phyloP scores from a whole-genome alignment of 2,113 vertebrate species.

The Forbesichthys papilliferus region DNA sequence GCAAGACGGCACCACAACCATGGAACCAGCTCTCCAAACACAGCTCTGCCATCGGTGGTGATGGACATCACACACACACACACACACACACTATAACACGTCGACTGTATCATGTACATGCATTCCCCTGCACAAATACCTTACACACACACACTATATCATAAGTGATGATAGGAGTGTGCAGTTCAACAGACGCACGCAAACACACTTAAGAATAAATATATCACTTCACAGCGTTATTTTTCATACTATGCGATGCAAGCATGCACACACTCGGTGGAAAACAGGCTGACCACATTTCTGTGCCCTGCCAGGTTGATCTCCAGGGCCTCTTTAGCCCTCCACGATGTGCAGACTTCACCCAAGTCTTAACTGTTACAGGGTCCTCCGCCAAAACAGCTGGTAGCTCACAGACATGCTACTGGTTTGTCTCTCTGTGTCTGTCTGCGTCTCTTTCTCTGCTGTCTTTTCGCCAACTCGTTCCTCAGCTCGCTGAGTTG shows the following conservation, averaged over 20 bases:
- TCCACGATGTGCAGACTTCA: constrained; percentile 61
- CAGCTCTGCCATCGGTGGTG: constrained; percentile 32
- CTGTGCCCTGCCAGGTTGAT: constrained; percentile 37
- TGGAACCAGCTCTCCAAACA: constrained; percentile 56
- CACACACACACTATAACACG: constrained; percentile 18
- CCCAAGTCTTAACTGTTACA: constrained; percentile 61
- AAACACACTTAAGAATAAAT: neutral
- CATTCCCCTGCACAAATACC: neutral
- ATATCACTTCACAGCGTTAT: neutral
- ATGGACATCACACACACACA: constrained; percentile 56
- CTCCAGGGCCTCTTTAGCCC: constrained; percentile 55
- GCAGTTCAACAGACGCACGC: constrained; percentile 4
- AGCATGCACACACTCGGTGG: constrained; percentile 9
- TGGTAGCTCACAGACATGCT: constrained; percentile 31
- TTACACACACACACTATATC: neutral
- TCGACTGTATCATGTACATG: constrained; percentile 29
- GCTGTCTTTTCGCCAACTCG: neutral
- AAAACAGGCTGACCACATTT: constrained; percentile 41
- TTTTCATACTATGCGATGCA: constrained; percentile 35
- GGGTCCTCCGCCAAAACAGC: constrained; percentile 62
- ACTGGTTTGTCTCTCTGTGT: neutral
- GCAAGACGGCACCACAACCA: constrained; percentile 38
- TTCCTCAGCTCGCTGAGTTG: neutral
- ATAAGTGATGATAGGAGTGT: neutral
- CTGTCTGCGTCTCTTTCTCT: constrained; percentile 20